Conservation (phyloP, 1,140 invertebrate species). For the Drosophila cardini region DNA sequence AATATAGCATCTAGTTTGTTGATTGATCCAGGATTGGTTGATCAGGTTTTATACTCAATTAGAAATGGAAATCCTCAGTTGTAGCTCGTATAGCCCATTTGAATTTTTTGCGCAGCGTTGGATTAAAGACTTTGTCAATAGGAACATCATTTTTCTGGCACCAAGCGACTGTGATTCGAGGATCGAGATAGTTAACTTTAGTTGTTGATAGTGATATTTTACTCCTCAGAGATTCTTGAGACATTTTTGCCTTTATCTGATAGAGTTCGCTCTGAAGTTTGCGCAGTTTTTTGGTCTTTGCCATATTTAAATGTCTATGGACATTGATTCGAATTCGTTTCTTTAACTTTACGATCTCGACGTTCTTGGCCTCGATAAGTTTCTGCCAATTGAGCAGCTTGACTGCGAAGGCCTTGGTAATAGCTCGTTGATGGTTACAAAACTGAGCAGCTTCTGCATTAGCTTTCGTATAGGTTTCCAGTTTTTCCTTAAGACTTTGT, state of each 20-base stretch:
- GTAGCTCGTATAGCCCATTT: not conserved
- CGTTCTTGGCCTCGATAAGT: not conserved
- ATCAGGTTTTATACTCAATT: not conserved
- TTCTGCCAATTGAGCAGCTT: not conserved
- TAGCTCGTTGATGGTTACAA: not conserved
- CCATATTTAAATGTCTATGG: not conserved
- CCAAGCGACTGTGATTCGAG: constrained; percentile 15
- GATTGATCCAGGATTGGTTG: too few relatives aligned
- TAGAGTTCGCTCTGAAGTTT: not conserved
- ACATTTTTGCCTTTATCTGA: not conserved
- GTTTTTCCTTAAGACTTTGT: not conserved
- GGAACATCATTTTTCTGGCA: not conserved
- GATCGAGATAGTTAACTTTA: constrained; percentile 21
- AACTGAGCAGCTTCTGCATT: not conserved
- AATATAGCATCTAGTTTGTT: too few relatives aligned
- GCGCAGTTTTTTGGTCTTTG: not conserved
- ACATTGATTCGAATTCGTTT: not conserved
- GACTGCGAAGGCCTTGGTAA: not conserved
- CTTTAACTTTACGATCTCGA: not conserved
- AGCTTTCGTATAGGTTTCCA: not conserved
- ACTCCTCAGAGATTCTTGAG: not conserved
- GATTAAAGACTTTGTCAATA: constrained; percentile 11
- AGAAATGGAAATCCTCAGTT: not conserved
- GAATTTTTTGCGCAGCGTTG: not conserved
- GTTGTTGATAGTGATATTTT: not conserved